Conservation (phyloP, 1,140 invertebrate genomes). For the Cotesia vestalis region DNA sequence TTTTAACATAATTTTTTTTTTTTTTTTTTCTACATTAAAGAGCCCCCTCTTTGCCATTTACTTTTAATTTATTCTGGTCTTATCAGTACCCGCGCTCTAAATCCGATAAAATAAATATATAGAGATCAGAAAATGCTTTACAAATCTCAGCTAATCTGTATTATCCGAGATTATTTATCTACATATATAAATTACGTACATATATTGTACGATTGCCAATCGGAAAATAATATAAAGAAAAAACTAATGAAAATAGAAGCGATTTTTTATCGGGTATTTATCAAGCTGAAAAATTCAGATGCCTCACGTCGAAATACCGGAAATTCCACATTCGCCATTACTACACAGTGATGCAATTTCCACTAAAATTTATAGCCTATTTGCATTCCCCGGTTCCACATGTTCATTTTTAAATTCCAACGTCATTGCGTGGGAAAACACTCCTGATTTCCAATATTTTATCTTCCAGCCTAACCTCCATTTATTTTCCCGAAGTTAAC, state of each 20-base stretch:
- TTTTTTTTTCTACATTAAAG: too few relatives aligned
- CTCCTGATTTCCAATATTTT: neutral
- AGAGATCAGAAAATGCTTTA: too few relatives aligned
- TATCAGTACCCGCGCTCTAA: neutral
- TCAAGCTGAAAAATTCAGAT: constrained; percentile 14
- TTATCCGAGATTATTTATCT: too few relatives aligned
- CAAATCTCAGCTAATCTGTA: too few relatives aligned
- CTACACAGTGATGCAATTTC: constrained; percentile 13
- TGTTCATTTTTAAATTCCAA: constrained; percentile 3
- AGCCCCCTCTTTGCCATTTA: neutral
- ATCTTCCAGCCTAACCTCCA: neutral
- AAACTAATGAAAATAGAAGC: constrained; percentile 1
- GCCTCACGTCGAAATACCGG: constrained; percentile 17
- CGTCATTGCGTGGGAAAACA: neutral
- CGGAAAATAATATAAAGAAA: neutral
- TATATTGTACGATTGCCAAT: too few relatives aligned
- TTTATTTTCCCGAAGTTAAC: too few relatives aligned
- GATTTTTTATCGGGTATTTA: constrained; percentile 1
- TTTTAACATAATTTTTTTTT: constrained; percentile 33
- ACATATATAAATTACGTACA: too few relatives aligned
- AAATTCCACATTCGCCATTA: constrained; percentile 20
- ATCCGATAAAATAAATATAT: too few relatives aligned
- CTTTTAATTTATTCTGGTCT: constrained; percentile 2
- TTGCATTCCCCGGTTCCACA: neutral
- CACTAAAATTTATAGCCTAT: constrained; percentile 13